A percentile compares a stretch with the other conserved stretches of the same genome.
These are phyloP conservation scores for Mirounga angustirostris DNA, from an alignment of 2,113 vertebrate genomes.

Conservation along the genomic window DNA sequence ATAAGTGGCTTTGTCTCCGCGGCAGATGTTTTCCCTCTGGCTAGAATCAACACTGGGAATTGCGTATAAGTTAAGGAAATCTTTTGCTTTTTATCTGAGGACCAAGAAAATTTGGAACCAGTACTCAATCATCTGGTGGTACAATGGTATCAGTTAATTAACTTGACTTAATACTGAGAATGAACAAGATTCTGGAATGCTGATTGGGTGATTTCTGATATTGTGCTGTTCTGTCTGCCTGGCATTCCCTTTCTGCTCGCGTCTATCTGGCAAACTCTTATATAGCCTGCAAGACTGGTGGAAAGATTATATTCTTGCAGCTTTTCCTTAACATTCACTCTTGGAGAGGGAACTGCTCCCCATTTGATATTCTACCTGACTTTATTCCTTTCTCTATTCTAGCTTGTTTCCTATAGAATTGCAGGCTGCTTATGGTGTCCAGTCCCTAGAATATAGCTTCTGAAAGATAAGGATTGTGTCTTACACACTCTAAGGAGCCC, in stretches of 20 bases:
- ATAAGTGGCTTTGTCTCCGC: neutral
- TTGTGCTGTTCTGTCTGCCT: neutral
- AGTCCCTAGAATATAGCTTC: neutral
- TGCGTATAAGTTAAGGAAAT: neutral
- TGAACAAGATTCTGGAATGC: neutral
- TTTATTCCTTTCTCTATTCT: neutral
- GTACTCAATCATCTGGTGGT: neutral
- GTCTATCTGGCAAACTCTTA: neutral
- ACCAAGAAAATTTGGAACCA: constrained; percentile 16
- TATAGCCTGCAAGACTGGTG: neutral
- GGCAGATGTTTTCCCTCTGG: neutral
- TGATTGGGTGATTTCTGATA: neutral
- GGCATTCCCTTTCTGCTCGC: neutral
- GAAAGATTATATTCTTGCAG: neutral
- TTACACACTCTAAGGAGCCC: neutral
- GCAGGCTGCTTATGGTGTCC: neutral
- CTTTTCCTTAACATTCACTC: neutral
- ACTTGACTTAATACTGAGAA: neutral
- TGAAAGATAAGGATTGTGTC: neutral
- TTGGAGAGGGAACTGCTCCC: neutral
- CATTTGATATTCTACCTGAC: neutral
- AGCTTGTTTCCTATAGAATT: neutral
- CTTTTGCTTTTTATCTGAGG: neutral
- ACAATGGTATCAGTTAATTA: neutral
- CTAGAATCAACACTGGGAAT: neutral